phyloP scores from a whole-genome alignment of 2,888 invertebrate species.

The Epinotia demarniana region DNA sequence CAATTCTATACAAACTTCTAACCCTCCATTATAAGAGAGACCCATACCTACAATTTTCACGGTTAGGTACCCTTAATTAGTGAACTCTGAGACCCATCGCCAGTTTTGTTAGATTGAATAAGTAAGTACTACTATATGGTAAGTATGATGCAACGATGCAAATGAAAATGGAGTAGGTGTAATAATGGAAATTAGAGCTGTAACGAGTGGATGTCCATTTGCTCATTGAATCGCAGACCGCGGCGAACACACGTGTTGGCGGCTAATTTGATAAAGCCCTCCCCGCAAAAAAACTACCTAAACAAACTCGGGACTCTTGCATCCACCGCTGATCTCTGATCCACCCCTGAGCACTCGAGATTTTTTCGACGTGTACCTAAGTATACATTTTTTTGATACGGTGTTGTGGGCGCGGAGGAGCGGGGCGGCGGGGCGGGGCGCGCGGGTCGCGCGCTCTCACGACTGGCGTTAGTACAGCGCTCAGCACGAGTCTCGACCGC shows the following conservation, averaged over 20 bases:
- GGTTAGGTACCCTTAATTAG: background rate
- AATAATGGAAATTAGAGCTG: constrained; percentile 46
- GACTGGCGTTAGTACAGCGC: constrained; percentile 81
- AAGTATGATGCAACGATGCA: background rate
- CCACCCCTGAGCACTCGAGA: constrained; percentile 62
- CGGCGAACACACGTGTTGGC: constrained; percentile 79
- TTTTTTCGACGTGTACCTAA: constrained; percentile 65
- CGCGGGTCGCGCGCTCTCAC: constrained; percentile 74
- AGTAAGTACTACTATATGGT: no score
- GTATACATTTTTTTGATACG: constrained; percentile 67
- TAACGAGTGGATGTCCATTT: constrained; percentile 47
- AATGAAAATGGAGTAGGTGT: constrained; percentile 15
- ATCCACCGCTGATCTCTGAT: constrained; percentile 48
- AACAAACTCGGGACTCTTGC: constrained; percentile 53
- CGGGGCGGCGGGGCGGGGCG: constrained; percentile 62
- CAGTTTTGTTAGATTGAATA: background rate
- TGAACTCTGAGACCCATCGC: background rate
- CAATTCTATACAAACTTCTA: no score
- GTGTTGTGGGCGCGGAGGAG: constrained; percentile 69
- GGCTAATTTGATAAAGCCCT: constrained; percentile 74
- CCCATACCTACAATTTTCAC: no score
- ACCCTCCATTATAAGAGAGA: no score
- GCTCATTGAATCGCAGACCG: constrained; percentile 66
- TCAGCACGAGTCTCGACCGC: constrained; percentile 84
- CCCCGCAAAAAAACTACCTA: constrained; percentile 56